Evolutionary conservation across 2,113 vertebrate species (phyloP), one percentile per base, ranked within the genome.

Genomic region (Synchiropus splendidus): DNA sequence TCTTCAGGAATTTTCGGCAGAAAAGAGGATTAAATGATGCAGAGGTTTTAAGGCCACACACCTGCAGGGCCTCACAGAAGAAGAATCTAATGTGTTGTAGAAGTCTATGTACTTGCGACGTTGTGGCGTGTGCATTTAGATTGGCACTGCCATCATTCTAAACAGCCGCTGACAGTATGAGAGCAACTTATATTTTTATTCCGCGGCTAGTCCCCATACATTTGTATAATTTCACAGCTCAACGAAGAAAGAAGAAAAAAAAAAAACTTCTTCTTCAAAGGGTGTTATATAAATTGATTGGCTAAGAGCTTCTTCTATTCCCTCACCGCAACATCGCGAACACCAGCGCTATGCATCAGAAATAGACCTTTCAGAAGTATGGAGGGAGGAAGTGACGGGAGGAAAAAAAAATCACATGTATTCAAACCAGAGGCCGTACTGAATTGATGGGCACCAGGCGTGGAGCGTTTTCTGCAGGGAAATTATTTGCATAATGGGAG

Each of bases 401-500:
- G 30, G 36, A n/a, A n/a, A 16, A 51, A 35, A 44, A 62, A 41
- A 44, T 11, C 1, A 21, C 31, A 49, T 67, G 71, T 70, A 78
- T 77, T 76, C 66, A 77, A 67, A 77, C 66, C 49, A 51, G 51
- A 61, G 55, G 64, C 47, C 58, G 61, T n/a, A 31, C 49, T 79
- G 74, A 81, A 74, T 77, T 82, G 75, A 81, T 80, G 70, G 74
- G 63, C 70, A 64, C 53, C 57, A 52, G 68, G 66, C 56, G 56
- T 66, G 58, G 69, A 64, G 74, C 21, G 59, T 72, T 82, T 78
- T 80, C 74, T 70, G 64, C 31, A 4, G 71, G 72, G 67, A 74
- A 77, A 70, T 62, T 15, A 82, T 84, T 79, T 82, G 74, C 82
- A 84, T 82, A 82, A 82, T 82, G 67, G 61, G 62, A 80, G 81